Evolutionary conservation across 2,888 invertebrate genomes (phyloP).

Genomic region (Lasioglossum vierecki): DNA sequence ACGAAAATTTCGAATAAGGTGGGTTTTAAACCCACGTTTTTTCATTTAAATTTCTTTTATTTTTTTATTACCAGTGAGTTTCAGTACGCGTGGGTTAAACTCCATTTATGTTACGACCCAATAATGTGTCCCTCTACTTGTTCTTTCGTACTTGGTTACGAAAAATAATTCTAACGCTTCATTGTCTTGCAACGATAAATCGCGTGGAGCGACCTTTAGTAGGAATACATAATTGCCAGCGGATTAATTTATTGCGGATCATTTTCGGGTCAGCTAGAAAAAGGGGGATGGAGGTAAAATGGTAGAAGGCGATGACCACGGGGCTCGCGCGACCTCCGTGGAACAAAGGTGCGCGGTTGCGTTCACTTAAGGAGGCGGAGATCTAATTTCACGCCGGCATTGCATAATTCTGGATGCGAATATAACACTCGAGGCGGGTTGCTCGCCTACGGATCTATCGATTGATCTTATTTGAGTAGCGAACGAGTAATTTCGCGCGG

Average conservation of each 20-base stretch:
- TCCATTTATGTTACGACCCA: not conserved
- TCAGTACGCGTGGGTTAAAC: not conserved
- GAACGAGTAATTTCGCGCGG: conserved; percentile 12
- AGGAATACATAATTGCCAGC: not conserved
- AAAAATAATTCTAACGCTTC: not conserved
- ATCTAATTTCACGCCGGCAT: conserved; percentile 57
- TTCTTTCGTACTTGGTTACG: not conserved
- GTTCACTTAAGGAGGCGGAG: conserved; percentile 49
- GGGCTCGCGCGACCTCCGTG: conserved; percentile 16
- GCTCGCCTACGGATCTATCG: conserved; percentile 20
- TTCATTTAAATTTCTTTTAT: no score
- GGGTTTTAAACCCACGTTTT: no score
- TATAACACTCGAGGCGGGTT: conserved; percentile 33
- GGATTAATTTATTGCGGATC: not conserved
- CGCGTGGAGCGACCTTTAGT: not conserved
- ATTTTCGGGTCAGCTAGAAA: conserved; percentile 24
- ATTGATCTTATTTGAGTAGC: conserved; percentile 25
- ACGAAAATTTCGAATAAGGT: no score
- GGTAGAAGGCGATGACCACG: conserved; percentile 36
- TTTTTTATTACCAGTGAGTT: not conserved
- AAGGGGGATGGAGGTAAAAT: not conserved
- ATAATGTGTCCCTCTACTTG: not conserved
- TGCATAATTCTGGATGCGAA: conserved; percentile 57
- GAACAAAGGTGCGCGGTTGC: conserved; percentile 55
- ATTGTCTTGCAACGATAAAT: not conserved